Percentiles rank a stretch among this genome's conserved stretches.
Evolutionary conservation across 1,140 invertebrate species (phyloP).

Genomic region (Leguminivora glycinivorella): DNA sequence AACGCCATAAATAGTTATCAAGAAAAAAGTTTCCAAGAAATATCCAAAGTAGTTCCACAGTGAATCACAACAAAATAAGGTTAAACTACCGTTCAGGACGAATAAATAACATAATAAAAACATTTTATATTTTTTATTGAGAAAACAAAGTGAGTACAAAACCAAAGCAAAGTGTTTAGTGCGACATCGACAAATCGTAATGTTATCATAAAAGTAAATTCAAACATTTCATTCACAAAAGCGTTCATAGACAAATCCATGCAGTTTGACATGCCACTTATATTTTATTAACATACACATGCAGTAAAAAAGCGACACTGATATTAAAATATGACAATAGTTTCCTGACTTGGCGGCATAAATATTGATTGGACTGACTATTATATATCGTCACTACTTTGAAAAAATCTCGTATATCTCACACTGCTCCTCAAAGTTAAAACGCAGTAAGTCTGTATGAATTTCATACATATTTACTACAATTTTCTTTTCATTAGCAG

Average conservation of each 20-base stretch:
- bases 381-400: no score
- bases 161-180: constrained; percentile 35
- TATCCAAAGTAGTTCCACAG: no score
- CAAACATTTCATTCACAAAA: constrained; percentile 14
- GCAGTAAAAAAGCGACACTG: background rate
- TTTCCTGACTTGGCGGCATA: background rate
- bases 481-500: no score
- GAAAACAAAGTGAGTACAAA: constrained; percentile 42
- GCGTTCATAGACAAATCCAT: background rate
- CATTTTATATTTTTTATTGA: constrained; percentile 45
- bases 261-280: constrained; percentile 6
- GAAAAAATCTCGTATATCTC: no score
- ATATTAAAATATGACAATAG: background rate
- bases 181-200: constrained; percentile 17
- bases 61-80: background rate
- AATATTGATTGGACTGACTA: no score
- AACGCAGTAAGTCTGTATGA: no score
- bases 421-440: no score
- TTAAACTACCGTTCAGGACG: background rate
- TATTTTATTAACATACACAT: background rate
- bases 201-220: background rate
- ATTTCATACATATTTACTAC: no score
- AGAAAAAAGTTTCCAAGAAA: no score
- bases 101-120: constrained; percentile 7
- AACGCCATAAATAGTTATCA: no score